Percentiles rank a stretch among this genome's conserved stretches.
Conservation (phyloP, 2,797 vertebrate genomes). For the Mareca strepera region DNA sequence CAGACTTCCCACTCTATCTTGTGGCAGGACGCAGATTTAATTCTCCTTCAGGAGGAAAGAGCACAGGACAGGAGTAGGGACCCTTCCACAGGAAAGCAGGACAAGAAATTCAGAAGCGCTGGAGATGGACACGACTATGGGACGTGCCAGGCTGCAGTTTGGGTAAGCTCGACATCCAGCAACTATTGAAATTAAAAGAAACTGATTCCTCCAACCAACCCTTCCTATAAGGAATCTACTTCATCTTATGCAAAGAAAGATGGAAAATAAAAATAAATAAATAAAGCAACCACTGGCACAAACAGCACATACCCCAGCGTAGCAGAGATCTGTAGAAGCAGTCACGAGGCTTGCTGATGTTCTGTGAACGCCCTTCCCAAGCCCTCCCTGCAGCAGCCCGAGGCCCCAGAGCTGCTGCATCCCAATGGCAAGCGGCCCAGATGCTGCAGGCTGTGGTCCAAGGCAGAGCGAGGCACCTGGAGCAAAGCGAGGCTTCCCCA, state of each 20-base stretch:
- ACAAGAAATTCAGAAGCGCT: background rate
- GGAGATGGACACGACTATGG: background rate
- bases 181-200: background rate
- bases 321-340: background rate
- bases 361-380: background rate
- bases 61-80: background rate
- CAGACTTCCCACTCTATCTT: background rate
- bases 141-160: background rate
- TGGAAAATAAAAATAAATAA: background rate
- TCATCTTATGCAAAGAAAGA: background rate
- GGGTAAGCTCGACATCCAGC: background rate
- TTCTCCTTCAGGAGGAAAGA: background rate
- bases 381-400: rapidly evolving
- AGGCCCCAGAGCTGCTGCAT: background rate
- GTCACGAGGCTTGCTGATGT: no score
- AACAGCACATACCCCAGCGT: background rate
- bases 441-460: background rate
- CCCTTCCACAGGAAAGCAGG: background rate
- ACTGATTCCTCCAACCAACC: background rate
- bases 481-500: background rate
- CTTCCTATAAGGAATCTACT: background rate
- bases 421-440: background rate
- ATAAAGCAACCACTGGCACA: background rate
- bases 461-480: background rate
- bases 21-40: background rate